Evolutionary conservation across 2,888 invertebrate genomes (phyloP), one percentile per base, ranked within the genome.

Genomic region (Dolichomitus sp.): DNA sequence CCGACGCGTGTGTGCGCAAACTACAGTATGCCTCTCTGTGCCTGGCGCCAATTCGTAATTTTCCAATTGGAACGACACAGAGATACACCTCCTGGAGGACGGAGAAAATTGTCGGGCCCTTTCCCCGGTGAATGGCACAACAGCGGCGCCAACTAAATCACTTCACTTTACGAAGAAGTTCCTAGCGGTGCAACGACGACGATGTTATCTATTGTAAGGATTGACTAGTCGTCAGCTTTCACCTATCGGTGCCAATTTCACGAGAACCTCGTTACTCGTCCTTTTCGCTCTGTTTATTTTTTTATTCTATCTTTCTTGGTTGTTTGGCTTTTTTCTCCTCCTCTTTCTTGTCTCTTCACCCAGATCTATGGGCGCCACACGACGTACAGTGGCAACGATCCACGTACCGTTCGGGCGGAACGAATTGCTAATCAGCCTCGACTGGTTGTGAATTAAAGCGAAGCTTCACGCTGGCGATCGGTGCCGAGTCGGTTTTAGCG

Each of bases 191-290:
- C 45, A 42, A 57, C 33, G 17, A 33, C 59, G 68, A 9, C 61
- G 48, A 48, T 48, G 59, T 7, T 48, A 75, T 81, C 81, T 68
- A 82, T 82, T 84, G 73, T 79, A 40, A 80, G 54, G 79, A 83
- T 52, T 45, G 48, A 75, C 81, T 65, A 76, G 63, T 78, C 84
- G 78, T 70, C 27, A 33, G 82, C 84, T 84, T 82, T 84, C 84
- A 79, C 84, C 82, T 40, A 57, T 73, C 76, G 69, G 74, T 84
- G 84, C 84, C 84, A 84, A 82, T 82, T 84, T 82, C 45, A 42
- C 66, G 54, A 45, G 72, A 30, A 27, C 59, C 72, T 74, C 70
- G 48, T 54, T 74, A 37, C 27, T 27, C 40, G 17, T n/a, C 37
- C 23, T 37, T 52, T 50, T 33, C 65, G 23, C 42, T 54, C 27